Evolutionary conservation across 1,140 invertebrate genomes (phyloP).

Genomic region (Lepidurus packardi): DNA sequence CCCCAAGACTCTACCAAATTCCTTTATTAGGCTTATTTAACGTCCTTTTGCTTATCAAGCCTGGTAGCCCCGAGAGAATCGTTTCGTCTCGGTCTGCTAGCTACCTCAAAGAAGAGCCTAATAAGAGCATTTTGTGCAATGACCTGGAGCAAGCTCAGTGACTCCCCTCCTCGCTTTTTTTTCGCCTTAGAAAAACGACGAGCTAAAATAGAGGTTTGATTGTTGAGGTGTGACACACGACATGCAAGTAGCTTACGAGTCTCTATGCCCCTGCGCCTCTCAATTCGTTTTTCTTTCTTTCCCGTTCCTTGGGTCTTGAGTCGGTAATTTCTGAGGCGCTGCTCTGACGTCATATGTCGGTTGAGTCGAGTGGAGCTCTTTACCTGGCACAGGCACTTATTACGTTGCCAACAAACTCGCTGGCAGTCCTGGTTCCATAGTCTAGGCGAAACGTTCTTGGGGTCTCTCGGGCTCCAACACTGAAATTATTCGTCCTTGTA

Average conservation of each 20-base stretch:
- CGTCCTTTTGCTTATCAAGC: not conserved
- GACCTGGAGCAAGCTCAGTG: not conserved
- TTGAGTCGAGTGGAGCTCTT: not conserved
- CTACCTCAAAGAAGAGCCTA: not conserved
- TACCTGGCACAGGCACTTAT: constrained; percentile 14
- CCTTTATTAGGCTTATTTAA: not conserved
- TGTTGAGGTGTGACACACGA: not conserved
- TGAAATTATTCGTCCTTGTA: too few species aligned
- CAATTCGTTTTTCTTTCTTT: not conserved
- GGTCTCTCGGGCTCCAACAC: not conserved
- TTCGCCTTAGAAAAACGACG: not conserved
- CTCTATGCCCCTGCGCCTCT: not conserved
- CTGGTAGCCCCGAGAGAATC: not conserved
- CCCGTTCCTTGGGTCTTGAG: not conserved
- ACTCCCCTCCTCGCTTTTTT: not conserved
- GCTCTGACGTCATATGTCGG: constrained; percentile 5
- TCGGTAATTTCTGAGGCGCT: not conserved
- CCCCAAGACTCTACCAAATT: too few species aligned
- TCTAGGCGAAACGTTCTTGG: not conserved
- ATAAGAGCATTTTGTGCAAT: constrained; percentile 19
- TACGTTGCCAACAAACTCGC: not conserved
- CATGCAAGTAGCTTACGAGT: not conserved
- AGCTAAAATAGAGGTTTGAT: not conserved
- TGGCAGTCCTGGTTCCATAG: not conserved
- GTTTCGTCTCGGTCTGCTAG: not conserved